Base-by-base conservation (phyloP, 2,888 invertebrate species). In the Pseudolycoriella hygida region DNA sequence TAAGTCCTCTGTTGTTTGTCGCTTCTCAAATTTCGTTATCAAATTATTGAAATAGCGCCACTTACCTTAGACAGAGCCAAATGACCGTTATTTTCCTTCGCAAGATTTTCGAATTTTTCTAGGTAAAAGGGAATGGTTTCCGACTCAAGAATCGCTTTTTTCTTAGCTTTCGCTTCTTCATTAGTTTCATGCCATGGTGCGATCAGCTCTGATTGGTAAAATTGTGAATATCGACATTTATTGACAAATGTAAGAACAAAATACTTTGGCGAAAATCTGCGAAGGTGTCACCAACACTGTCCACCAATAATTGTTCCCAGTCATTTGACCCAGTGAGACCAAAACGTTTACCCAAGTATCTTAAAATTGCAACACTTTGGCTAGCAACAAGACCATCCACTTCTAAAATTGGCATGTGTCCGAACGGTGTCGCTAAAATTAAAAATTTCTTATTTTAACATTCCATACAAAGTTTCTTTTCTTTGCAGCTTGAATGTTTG, bases 301-400 rank as follows among this genome's bases (percentile, higher is more conserved):
- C 72, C 42, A 72, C 70, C 57, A 68, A 64, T 37, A 71, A 57
- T 53, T 64, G 59, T 56, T 72, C 70, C 65, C 66, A 69, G 45
- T 68, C 68, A 44, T 67, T 55, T 18, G 61, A 61, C n/a, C 72
- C 72, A 41, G 55, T 56, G 14, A 72, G 56, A 38, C 64, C 64
- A 17, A 60, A 64, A 51, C 67, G 58, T 50, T 68, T 69, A 1
- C 68, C 74, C 38, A 72, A 53, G 51, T 70, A 73, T 40, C 73
- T 67, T 43, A 59, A 56, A 45, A 73, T 71, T 1, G 72, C 67
- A 10, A 60, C 50, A 2, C 69, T 69, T 53, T 73, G 73, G 51
- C 63, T 58, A 3, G 67, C 52, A 42, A 57, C 56, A 50, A 68
- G 68, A 1, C 71, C 72, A 45, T 72, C 66, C 6, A 70, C 56